Conservation (phyloP, 2,113 vertebrate genomes). For the Tor tambroides region DNA sequence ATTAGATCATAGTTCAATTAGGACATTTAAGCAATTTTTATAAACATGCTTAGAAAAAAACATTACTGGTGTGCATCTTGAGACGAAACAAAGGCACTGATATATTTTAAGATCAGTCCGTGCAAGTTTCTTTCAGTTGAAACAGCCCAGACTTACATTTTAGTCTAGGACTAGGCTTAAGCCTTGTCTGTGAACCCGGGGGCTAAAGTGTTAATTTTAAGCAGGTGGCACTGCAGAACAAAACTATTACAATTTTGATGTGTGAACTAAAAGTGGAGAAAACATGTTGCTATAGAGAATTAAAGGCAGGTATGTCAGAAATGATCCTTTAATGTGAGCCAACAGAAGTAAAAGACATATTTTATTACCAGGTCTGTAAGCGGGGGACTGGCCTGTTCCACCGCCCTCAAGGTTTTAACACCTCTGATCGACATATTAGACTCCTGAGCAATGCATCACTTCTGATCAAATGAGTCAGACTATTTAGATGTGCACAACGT, state of each 20-base stretch:
- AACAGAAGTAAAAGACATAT: background rate
- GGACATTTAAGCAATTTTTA: too few species aligned
- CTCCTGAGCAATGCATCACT: background rate
- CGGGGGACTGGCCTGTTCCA: too few species aligned
- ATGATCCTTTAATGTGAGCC: background rate
- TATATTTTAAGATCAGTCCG: too few species aligned
- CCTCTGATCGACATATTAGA: background rate
- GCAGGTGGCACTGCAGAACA: background rate
- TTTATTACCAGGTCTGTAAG: background rate
- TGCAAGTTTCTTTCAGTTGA: too few species aligned
- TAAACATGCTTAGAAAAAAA: too few species aligned
- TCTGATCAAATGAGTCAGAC: background rate
- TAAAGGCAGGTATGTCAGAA: background rate
- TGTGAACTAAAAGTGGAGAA: background rate
- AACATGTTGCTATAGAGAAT: background rate
- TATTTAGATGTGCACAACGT: background rate
- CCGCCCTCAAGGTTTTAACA: too few species aligned
- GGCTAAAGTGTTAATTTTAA: background rate
- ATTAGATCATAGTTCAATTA: too few species aligned
- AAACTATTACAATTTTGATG: background rate
- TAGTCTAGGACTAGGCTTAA: too few species aligned
- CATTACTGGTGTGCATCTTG: too few species aligned
- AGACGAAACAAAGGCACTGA: too few species aligned
- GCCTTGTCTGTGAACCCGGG: too few species aligned
- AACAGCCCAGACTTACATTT: too few species aligned